Conservation (phyloP, 2,888 invertebrate genomes). For the Ischnus inquisitorius region DNA sequence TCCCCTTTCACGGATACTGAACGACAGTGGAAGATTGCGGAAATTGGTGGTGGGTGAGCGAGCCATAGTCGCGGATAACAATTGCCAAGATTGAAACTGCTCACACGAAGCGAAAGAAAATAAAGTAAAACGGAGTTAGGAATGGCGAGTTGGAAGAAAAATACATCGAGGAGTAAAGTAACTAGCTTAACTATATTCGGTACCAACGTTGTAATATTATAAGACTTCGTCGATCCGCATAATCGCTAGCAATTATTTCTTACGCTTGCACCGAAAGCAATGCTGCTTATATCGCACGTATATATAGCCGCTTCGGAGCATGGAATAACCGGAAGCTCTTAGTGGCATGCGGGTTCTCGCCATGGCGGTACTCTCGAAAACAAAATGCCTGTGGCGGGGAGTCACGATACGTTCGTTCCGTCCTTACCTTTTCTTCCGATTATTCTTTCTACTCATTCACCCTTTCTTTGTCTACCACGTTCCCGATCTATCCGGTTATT, state of each 20-base stretch:
- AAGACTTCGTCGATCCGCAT: constrained; percentile 15
- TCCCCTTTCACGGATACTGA: constrained; percentile 6
- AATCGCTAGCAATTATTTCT: constrained; percentile 37
- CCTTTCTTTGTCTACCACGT: constrained; percentile 54
- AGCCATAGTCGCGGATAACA: constrained; percentile 40
- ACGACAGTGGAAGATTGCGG: constrained; percentile 37
- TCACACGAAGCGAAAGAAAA: background rate
- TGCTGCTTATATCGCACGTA: constrained; percentile 15
- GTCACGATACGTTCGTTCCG: constrained; percentile 51
- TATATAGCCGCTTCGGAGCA: constrained; percentile 39
- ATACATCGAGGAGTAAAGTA: background rate
- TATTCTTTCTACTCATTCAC: constrained; percentile 38
- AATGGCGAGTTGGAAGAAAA: background rate
- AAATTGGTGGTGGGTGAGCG: constrained; percentile 36
- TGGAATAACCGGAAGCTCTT: constrained; percentile 48
- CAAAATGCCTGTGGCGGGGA: constrained; percentile 50
- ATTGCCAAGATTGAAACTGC: constrained; percentile 50
- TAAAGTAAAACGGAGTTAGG: constrained; percentile 20
- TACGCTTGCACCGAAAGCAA: constrained; percentile 10
- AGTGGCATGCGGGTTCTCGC: constrained; percentile 45
- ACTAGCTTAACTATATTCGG: constrained; percentile 10
- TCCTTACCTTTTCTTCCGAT: constrained; percentile 46
- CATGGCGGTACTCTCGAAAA: constrained; percentile 42
- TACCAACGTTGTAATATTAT: constrained; percentile 18
- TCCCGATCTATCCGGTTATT: constrained; percentile 68